Evolutionary conservation across 2,888 invertebrate genomes (phyloP).

Genomic region (Sinopyrophorus schimmeli): DNA sequence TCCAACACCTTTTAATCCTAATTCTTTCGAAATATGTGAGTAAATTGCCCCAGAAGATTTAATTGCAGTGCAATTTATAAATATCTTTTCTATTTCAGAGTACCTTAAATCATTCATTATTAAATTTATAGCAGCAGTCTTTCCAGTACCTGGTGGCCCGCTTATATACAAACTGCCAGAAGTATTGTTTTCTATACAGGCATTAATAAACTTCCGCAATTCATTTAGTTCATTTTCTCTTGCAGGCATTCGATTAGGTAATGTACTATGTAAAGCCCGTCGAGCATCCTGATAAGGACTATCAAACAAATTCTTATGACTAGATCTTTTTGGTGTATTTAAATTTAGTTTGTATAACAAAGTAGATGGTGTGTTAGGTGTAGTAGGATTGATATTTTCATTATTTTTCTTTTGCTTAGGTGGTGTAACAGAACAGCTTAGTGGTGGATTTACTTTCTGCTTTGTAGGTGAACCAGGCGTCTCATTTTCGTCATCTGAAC

Average conservation of each 20-base stretch:
- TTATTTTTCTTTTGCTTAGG: slow-evolving; percentile 47
- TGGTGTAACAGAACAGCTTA: slow-evolving; percentile 42
- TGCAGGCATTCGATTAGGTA: slow-evolving; percentile 63
- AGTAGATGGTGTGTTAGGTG: slow-evolving; percentile 37
- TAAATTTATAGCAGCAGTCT: slow-evolving; percentile 84
- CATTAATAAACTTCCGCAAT: slow-evolving; percentile 69
- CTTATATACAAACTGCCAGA: slow-evolving; percentile 91
- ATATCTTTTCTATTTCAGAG: slow-evolving; percentile 62
- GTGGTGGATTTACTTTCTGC: slow-evolving; percentile 17
- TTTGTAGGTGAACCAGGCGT: slow-evolving; percentile 7
- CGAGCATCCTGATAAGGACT: slow-evolving; percentile 48
- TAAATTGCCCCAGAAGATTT: slow-evolving; percentile 83
- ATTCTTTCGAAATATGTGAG: slow-evolving; percentile 73
- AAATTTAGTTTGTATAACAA: slow-evolving; percentile 43
- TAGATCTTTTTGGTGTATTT: slow-evolving; percentile 36
- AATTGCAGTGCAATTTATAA: slow-evolving; percentile 87
- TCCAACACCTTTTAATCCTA: slow-evolving; percentile 62
- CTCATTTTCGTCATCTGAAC: background rate
- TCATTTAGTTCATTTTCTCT: slow-evolving; percentile 76
- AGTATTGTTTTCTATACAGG: slow-evolving; percentile 64
- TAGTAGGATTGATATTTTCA: slow-evolving; percentile 30
- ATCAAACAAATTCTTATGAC: slow-evolving; percentile 34
- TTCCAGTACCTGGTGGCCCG: slow-evolving; percentile 97
- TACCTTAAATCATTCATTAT: slow-evolving; percentile 68
- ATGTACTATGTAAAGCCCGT: slow-evolving; percentile 51